phyloP scores from a whole-genome alignment of 2,797 vertebrate species.

The Otus scops region DNA sequence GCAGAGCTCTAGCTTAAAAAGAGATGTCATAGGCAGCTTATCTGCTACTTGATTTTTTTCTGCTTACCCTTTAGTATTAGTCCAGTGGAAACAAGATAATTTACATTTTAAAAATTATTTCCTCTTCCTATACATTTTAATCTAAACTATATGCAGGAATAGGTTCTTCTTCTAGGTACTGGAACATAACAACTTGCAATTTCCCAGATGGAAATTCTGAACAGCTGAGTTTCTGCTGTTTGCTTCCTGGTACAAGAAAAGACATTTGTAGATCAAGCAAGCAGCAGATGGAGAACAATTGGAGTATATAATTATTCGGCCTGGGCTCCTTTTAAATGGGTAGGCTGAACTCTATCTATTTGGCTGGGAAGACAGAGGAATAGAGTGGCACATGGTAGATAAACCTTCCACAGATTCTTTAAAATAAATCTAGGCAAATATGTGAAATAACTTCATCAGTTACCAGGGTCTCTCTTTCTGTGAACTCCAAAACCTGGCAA shows the following conservation, averaged over 20 bases:
- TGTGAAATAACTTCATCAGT: conserved; percentile 6
- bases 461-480: not conserved
- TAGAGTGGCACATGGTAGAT: not conserved
- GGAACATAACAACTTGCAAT: not conserved
- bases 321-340: conserved; percentile 41
- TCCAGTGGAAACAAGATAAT: not conserved
- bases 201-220: conserved; percentile 55
- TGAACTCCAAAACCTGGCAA: conserved; percentile 44
- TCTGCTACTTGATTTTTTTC: not conserved
- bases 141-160: not conserved
- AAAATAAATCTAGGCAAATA: conserved; percentile 18
- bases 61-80: not conserved
- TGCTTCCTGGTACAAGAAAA: conserved; percentile 61
- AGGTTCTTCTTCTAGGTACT: not conserved
- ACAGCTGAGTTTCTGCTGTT: conserved; percentile 60
- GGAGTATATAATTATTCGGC: conserved; percentile 62
- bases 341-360: conserved; percentile 32
- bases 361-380: conserved; percentile 49
- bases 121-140: not conserved
- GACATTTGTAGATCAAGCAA: conserved; percentile 65
- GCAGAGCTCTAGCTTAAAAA: not conserved
- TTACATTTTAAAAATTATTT: not conserved
- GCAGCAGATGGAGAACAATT: conserved; percentile 62
- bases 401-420: conserved; percentile 22
- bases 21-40: not conserved